These are phyloP conservation scores for Micrasema longulum DNA, from an alignment of 1,140 invertebrate genomes.

Conservation along the genomic window DNA sequence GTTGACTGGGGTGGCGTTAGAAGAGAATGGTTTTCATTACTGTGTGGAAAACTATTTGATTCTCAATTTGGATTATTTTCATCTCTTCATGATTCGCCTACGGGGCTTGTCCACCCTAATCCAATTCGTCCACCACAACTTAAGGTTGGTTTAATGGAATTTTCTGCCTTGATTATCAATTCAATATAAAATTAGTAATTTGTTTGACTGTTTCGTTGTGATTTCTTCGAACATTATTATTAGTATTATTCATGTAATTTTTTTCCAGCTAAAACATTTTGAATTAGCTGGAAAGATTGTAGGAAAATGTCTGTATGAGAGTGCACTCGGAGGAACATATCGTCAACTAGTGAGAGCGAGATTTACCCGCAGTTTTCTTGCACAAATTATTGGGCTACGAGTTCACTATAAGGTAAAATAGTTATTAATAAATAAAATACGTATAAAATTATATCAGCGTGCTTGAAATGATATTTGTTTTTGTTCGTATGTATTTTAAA, in stretches of 20 bases:
- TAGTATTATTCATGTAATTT: no score
- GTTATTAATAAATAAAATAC: no score
- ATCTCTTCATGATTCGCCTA: constrained; percentile 86
- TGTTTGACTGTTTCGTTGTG: no score
- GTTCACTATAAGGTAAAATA: constrained; percentile 92
- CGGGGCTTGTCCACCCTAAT: constrained; percentile 91
- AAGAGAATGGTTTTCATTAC: constrained; percentile 93
- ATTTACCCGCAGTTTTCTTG: constrained; percentile 93
- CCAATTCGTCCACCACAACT: constrained; percentile 77
- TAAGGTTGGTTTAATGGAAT: constrained; percentile 65
- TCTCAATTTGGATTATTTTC: constrained; percentile 84
- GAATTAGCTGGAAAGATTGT: constrained; percentile 95
- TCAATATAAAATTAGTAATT: no score
- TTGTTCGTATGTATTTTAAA: no score
- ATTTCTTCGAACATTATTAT: no score
- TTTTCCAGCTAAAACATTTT: constrained; percentile 80
- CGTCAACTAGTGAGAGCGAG: constrained; percentile 89
- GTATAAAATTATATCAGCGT: no score
- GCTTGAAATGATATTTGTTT: no score
- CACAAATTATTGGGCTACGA: constrained; percentile 91
- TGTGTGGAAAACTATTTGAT: constrained; percentile 90
- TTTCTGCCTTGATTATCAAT: no score
- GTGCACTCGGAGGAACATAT: constrained; percentile 88
- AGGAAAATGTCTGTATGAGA: constrained; percentile 94
- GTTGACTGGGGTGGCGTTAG: constrained; percentile 94